phyloP scores from a whole-genome alignment of 2,113 vertebrate genomes.

The Plestiodon gilberti region DNA sequence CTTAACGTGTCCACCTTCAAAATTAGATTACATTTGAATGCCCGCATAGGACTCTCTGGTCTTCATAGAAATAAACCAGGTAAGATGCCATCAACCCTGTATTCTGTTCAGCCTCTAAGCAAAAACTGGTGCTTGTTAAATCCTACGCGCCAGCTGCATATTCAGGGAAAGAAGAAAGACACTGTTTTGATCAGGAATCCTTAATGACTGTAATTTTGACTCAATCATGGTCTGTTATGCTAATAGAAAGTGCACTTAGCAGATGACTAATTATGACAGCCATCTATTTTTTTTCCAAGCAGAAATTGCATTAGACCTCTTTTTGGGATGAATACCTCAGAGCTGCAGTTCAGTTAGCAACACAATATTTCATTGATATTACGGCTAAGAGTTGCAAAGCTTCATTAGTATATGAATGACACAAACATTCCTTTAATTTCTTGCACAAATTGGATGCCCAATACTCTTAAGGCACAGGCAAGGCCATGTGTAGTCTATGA shows the following conservation, averaged over 20 bases:
- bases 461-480: background rate
- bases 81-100: slow-evolving; percentile 8
- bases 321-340: slow-evolving; percentile 18
- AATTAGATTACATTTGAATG: slow-evolving; percentile 41
- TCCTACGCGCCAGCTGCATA: slow-evolving; percentile 49
- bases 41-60: slow-evolving; percentile 30
- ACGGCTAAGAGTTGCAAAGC: slow-evolving; percentile 14
- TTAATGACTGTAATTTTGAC: slow-evolving; percentile 69
- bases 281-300: slow-evolving; percentile 37
- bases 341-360: slow-evolving; percentile 8
- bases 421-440: background rate
- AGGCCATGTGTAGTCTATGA: background rate
- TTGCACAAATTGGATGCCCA: background rate
- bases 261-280: slow-evolving; percentile 50
- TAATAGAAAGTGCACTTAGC: slow-evolving; percentile 53
- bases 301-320: slow-evolving; percentile 44
- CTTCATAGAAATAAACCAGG: background rate
- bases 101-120: slow-evolving; percentile 13
- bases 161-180: slow-evolving; percentile 51
- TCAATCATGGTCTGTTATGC: slow-evolving; percentile 58
- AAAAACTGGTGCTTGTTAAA: slow-evolving; percentile 42
- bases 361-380: background rate
- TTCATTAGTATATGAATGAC: slow-evolving; percentile 3
- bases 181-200: slow-evolving; percentile 41
- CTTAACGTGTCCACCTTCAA: too few species aligned